phyloP scores from a whole-genome alignment of 1,140 invertebrate species.

The Magallana angulata region DNA sequence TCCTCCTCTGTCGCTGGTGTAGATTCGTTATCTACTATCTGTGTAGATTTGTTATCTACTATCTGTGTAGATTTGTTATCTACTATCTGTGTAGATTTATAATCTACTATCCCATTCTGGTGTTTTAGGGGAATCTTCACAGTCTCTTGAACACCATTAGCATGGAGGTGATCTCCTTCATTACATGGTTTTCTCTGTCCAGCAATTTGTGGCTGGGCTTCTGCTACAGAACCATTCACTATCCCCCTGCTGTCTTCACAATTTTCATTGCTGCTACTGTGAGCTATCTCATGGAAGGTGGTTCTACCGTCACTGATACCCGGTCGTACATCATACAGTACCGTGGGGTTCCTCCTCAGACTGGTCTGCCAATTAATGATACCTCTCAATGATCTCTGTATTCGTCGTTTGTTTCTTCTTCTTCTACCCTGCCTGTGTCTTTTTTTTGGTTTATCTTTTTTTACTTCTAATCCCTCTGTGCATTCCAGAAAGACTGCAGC shows the following conservation, averaged over 20 bases:
- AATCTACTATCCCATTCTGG: too few species aligned
- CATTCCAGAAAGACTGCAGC: not conserved
- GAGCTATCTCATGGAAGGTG: not conserved
- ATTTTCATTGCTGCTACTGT: not conserved
- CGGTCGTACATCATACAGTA: not conserved
- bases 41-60: too few species aligned
- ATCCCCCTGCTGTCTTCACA: not conserved
- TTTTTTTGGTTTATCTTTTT: not conserved
- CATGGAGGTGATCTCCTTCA: too few species aligned
- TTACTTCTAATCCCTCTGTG: not conserved
- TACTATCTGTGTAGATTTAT: not conserved
- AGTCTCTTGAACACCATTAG: too few species aligned
- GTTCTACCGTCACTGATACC: not conserved
- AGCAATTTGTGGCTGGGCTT: not conserved
- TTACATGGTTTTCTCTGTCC: too few species aligned
- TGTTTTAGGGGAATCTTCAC: too few species aligned
- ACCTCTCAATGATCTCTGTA: not conserved
- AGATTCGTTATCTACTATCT: not conserved
- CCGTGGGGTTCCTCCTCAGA: not conserved
- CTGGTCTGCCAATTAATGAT: constrained; percentile 22
- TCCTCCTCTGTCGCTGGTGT: not conserved
- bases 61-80: not conserved
- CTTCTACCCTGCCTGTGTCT: not conserved
- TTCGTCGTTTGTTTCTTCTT: not conserved
- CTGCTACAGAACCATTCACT: not conserved